These are phyloP conservation scores for Physella acuta DNA, from an alignment of 1,140 invertebrate genomes.

Conservation along the genomic window DNA sequence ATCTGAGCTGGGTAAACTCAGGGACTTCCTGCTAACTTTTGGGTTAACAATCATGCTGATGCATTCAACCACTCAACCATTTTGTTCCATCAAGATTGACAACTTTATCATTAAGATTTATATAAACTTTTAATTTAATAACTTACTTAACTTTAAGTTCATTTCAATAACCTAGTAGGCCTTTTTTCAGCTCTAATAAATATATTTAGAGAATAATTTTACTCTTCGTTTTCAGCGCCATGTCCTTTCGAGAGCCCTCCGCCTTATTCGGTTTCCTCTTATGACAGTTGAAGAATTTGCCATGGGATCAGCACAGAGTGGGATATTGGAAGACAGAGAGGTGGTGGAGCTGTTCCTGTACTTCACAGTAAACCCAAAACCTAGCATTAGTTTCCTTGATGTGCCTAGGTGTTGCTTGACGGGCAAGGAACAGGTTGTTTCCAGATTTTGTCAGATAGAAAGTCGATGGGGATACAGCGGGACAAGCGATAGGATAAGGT, in stretches of 20 bases:
- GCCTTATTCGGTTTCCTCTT: constrained; percentile 79
- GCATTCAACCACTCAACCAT: too few species aligned
- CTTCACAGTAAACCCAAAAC: constrained; percentile 79
- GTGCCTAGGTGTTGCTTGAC: constrained; percentile 79
- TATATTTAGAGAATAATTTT: not conserved
- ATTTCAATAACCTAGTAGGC: not conserved
- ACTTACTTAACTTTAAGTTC: not conserved
- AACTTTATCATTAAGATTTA: too few species aligned
- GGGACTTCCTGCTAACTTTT: too few species aligned
- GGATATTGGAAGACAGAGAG: constrained; percentile 75
- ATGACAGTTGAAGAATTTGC: constrained; percentile 89
- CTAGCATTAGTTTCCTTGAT: constrained; percentile 71
- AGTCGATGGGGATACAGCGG: constrained; percentile 18
- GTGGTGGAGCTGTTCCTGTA: constrained; percentile 79
- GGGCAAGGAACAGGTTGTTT: constrained; percentile 80
- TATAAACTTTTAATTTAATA: not conserved
- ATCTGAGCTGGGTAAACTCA: too few species aligned
- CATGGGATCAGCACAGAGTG: constrained; percentile 70
- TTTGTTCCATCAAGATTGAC: too few species aligned
- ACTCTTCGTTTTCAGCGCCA: constrained; percentile 52
- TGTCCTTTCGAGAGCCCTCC: constrained; percentile 71
- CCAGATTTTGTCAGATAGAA: constrained; percentile 76
- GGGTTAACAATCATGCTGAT: too few species aligned
- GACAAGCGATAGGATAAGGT: constrained; percentile 18
- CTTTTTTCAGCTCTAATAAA: not conserved